These are phyloP conservation scores for Bibio marci DNA, from an alignment of 2,888 invertebrate genomes.

Conservation along the genomic window DNA sequence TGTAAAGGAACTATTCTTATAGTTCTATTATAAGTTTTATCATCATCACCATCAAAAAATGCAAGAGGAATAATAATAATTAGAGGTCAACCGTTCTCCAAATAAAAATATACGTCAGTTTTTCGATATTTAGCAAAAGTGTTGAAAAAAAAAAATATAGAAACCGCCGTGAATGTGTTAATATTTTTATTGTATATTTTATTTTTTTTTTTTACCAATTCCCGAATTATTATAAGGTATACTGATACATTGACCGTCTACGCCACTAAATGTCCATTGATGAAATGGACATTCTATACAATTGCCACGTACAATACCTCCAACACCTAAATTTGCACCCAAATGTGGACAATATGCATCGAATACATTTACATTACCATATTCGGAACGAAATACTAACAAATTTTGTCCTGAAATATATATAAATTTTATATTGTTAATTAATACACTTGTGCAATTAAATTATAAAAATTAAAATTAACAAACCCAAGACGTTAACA, in stretches of 20 bases:
- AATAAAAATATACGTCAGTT: no score
- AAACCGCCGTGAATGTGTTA: not conserved
- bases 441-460: no score
- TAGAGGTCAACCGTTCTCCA: no score
- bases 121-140: no score
- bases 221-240: constrained; percentile 54
- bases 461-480: no score
- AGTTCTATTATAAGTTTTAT: no score
- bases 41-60: no score
- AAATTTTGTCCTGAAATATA: constrained; percentile 42
- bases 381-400: constrained; percentile 48
- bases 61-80: no score
- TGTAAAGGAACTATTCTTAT: no score
- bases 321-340: constrained; percentile 19
- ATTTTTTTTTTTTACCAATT: constrained; percentile 18
- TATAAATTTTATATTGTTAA: no score
- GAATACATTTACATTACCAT: constrained; percentile 45
- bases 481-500: constrained; percentile 52
- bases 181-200: no score
- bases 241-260: constrained; percentile 51
- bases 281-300: constrained; percentile 84
- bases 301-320: constrained; percentile 57
- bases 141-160: no score
- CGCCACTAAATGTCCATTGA: constrained; percentile 63
- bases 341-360: constrained; percentile 84